Evolutionary conservation across 2,113 vertebrate genomes (phyloP), one percentile per base, ranked within the genome.

Genomic region (Silurus meridionalis): DNA sequence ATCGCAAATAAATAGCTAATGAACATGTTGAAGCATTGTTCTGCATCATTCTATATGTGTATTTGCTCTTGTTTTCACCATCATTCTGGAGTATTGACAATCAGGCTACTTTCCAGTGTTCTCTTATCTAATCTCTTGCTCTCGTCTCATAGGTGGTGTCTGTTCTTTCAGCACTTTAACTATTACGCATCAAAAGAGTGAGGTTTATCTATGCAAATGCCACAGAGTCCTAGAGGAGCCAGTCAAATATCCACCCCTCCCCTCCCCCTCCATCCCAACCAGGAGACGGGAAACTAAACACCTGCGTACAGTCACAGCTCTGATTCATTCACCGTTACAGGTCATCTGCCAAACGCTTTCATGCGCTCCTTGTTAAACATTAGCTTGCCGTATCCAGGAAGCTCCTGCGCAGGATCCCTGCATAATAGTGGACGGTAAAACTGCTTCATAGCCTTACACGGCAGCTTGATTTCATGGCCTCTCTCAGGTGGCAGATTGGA

Each of bases 341-440:
- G 88, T 89, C 89, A 88, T 85, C 89, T 87, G 77, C 85, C 72
- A 55, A 87, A 85, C 88, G 53, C 81, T 91, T 91, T 88, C 88
- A 89, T 87, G 89, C 88, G 90, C 85, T 74, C 61, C 85, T 84
- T 86, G 88, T 92, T 92, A 88, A 93, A 92, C 87, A 92, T 91
- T 91, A 91, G 66, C 87, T 85, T 55, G 2, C 50, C 63, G 83
- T 84, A 89, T 89, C 83, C 89, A 88, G 77, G 87, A 83, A 91
- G 88, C 58, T 69, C 52, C 25, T 28, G 71, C 50, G 71, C 77
- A 53, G 63, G 83, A 83, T 89, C 88, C 88, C 87, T 55, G 86
- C 61, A 82, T 90, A 90, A 91, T 90, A 85, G 75, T 83, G 75
- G 83, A 81, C 82, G 80, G 87, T 88, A 90, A 37, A 91, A 91